Conservation (phyloP, 2,888 invertebrate genomes). For the Drosophila antonietae region DNA sequence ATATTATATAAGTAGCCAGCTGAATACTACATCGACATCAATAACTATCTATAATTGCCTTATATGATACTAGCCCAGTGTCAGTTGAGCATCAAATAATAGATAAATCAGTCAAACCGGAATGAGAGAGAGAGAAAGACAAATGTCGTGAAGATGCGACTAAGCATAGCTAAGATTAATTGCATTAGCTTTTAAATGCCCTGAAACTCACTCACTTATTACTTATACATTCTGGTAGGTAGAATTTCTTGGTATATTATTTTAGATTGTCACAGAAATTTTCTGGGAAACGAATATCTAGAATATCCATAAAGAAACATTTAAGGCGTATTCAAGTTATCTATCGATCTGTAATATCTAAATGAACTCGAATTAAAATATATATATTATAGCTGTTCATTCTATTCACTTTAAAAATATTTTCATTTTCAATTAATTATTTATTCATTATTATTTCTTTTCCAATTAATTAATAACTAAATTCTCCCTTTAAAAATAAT, state of each 20-base stretch:
- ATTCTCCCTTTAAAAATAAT: not conserved
- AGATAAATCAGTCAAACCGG: conserved; percentile 37
- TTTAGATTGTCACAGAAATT: not conserved
- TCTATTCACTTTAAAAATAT: too few species aligned
- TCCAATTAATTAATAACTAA: too few species aligned
- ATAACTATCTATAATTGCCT: conserved; percentile 41
- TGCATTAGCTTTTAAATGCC: not conserved
- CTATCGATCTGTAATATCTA: too few species aligned
- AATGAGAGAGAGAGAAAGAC: not conserved
- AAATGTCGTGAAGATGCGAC: conserved; percentile 5
- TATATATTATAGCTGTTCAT: too few species aligned
- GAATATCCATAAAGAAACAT: too few species aligned
- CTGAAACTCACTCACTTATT: not conserved
- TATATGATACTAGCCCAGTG: conserved; percentile 26
- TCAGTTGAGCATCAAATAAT: conserved; percentile 33
- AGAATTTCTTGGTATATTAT: not conserved
- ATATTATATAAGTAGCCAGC: conserved; percentile 26
- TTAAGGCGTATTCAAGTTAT: too few species aligned
- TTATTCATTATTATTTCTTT: too few species aligned
- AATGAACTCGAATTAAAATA: too few species aligned
- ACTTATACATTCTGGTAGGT: not conserved
- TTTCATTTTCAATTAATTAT: too few species aligned
- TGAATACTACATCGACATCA: conserved; percentile 22
- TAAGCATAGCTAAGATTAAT: not conserved
- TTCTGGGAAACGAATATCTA: too few species aligned